Conservation (phyloP, 2,888 invertebrate genomes). For the Habrosyne pyritoides region DNA sequence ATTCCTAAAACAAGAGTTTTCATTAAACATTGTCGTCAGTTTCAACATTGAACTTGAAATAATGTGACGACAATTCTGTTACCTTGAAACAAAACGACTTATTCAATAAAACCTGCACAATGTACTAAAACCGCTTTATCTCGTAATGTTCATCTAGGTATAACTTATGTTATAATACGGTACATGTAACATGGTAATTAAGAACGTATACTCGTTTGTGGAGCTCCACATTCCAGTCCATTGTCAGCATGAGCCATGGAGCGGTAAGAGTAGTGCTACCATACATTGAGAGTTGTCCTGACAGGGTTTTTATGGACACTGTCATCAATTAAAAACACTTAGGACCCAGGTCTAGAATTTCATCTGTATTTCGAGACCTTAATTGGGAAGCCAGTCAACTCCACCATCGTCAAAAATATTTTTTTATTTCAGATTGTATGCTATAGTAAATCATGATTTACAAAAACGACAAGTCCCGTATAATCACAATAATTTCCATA, state of each 20-base stretch:
- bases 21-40: not conserved
- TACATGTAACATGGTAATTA: constrained; percentile 29
- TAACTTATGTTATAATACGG: not conserved
- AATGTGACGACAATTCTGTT: not conserved
- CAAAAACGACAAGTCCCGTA: no score
- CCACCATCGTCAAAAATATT: no score
- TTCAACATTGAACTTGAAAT: not conserved
- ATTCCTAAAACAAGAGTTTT: no score
- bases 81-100: not conserved
- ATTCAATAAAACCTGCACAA: not conserved
- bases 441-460: no score
- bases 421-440: no score
- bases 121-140: not conserved
- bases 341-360: no score
- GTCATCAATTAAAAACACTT: no score
- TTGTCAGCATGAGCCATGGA: constrained; percentile 39
- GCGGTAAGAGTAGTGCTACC: constrained; percentile 10
- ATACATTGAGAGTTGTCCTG: not conserved
- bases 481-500: no score
- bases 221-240: constrained; percentile 52
- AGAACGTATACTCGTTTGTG: constrained; percentile 27
- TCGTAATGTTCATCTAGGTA: not conserved
- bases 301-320: not conserved
- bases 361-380: no score
- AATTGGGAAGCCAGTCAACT: no score